Percentiles rank a stretch among this genome's conserved stretches.
Conservation (phyloP, 2,113 vertebrate genomes). For the Amphilophus citrinellus region DNA sequence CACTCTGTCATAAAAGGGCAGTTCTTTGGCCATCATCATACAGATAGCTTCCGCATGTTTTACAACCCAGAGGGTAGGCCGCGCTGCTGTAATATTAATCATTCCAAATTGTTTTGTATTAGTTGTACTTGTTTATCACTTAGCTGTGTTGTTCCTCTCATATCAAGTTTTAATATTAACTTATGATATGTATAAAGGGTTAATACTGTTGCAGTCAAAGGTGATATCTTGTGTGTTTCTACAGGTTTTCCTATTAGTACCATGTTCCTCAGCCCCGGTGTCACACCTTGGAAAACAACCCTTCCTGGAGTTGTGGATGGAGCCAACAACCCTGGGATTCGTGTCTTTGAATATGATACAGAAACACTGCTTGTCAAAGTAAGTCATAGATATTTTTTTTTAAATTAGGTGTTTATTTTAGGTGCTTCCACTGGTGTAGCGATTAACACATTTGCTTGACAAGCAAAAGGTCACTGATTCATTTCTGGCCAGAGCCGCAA, state of each 20-base stretch:
- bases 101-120: neutral
- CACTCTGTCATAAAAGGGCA: slow-evolving; percentile 88
- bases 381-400: slow-evolving; percentile 22
- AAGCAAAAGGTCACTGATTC: neutral
- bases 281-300: slow-evolving; percentile 95
- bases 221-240: neutral
- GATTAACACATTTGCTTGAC: neutral
- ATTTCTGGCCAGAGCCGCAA: neutral
- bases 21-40: slow-evolving; percentile 97
- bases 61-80: slow-evolving; percentile 84
- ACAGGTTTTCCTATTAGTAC: slow-evolving; percentile 84
- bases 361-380: slow-evolving; percentile 89
- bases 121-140: neutral
- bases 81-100: neutral
- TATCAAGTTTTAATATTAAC: neutral
- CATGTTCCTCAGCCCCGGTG: slow-evolving; percentile 92
- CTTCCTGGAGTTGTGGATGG: slow-evolving; percentile 91
- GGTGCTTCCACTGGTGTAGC: neutral
- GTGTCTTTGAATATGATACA: slow-evolving; percentile 87
- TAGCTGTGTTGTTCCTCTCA: neutral
- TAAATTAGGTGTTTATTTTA: neutral
- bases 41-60: slow-evolving; percentile 93
- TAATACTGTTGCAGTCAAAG: neutral
- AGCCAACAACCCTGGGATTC: slow-evolving; percentile 95
- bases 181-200: neutral